Evolutionary conservation across 2,113 vertebrate species (phyloP).

Genomic region (Ranitomeya imitator): DNA sequence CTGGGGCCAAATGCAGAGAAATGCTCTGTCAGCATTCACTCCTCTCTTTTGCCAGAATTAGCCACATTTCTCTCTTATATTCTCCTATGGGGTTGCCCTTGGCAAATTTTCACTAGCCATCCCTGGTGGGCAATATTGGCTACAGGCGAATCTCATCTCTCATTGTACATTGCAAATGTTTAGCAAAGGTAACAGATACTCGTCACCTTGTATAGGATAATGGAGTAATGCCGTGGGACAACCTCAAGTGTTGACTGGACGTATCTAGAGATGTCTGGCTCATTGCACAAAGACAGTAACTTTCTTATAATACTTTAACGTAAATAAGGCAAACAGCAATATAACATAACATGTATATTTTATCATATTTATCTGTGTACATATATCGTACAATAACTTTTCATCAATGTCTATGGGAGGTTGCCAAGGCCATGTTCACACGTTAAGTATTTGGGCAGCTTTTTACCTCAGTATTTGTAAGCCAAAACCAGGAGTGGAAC

Average conservation of each 20-base stretch:
- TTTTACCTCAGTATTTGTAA: too few relatives aligned
- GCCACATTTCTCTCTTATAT: slow-evolving; percentile 10
- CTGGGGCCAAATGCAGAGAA: slow-evolving; percentile 14
- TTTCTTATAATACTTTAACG: background rate
- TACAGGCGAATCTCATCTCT: slow-evolving; percentile 22
- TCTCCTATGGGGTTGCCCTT: slow-evolving; percentile 18
- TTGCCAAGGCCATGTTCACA: too few relatives aligned
- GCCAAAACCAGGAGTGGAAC: too few relatives aligned
- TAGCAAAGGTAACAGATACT: slow-evolving; percentile 11
- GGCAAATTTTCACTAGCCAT: slow-evolving; percentile 36
- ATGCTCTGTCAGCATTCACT: slow-evolving; percentile 34
- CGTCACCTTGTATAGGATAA: slow-evolving; percentile 32
- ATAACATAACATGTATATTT: too few relatives aligned
- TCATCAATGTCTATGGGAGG: background rate
- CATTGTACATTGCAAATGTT: slow-evolving; percentile 33
- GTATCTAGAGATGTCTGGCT: background rate
- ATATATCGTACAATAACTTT: background rate
- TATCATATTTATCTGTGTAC: too few relatives aligned
- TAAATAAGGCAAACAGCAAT: too few relatives aligned
- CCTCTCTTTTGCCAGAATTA: background rate
- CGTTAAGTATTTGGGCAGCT: too few relatives aligned
- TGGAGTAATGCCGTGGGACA: background rate
- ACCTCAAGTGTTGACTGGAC: background rate
- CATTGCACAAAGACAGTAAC: background rate
- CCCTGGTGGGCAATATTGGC: slow-evolving; percentile 16